These are phyloP conservation scores for Triplophysa tibetana DNA, from an alignment of 2,113 vertebrate genomes.

Conservation along the genomic window DNA sequence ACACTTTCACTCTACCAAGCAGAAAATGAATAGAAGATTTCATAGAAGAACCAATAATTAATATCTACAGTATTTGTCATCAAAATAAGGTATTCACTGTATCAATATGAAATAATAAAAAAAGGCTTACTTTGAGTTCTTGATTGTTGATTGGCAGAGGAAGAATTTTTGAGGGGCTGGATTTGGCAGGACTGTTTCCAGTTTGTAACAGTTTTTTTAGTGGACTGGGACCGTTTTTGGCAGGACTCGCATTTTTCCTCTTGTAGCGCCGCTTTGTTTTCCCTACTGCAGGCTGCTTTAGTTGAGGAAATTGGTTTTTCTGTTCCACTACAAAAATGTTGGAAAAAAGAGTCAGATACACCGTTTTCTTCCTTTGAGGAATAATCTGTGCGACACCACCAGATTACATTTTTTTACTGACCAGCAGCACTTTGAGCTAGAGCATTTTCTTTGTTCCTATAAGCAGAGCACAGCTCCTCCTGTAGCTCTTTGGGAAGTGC, in stretches of 20 bases:
- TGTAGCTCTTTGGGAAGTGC: constrained; percentile 92
- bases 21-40: not conserved
- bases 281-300: constrained; percentile 74
- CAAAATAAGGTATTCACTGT: no score
- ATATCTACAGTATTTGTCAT: not conserved
- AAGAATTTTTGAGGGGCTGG: constrained; percentile 76
- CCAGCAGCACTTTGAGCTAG: constrained; percentile 67
- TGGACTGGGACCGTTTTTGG: constrained; percentile 82
- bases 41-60: not conserved
- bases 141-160: constrained; percentile 75
- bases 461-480: constrained; percentile 89
- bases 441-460: constrained; percentile 74
- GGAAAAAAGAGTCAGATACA: not conserved
- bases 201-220: constrained; percentile 74
- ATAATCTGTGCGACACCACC: not conserved
- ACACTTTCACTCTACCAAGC: constrained; percentile 74
- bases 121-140: constrained; percentile 76
- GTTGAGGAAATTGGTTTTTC: constrained; percentile 82
- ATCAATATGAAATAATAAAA: not conserved
- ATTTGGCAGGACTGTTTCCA: constrained; percentile 79
- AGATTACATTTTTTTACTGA: constrained; percentile 52
- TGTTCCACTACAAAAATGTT: constrained; percentile 68
- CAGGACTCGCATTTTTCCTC: constrained; percentile 82
- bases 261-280: constrained; percentile 84
- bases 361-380: not conserved